Evolutionary conservation across 1,140 invertebrate genomes (phyloP).

Genomic region (Manduca sexta): DNA sequence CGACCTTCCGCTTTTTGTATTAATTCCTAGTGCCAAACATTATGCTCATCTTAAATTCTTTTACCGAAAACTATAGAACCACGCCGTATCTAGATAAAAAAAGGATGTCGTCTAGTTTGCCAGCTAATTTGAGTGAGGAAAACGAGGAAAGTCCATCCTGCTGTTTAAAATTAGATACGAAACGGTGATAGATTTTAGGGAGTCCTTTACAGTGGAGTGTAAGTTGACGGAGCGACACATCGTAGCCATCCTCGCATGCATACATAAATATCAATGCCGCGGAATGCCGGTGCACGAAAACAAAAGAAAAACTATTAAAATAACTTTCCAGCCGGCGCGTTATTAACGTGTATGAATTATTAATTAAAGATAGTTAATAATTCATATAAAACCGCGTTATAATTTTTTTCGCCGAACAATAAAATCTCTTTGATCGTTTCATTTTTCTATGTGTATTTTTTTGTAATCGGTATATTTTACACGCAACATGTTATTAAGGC

Average conservation of each 20-base stretch:
- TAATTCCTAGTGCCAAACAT: too few species aligned
- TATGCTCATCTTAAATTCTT: too few species aligned
- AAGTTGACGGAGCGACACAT: neutral
- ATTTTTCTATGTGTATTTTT: slow-evolving; percentile 4
- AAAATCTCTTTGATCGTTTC: slow-evolving; percentile 18
- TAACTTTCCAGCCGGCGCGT: slow-evolving; percentile 14
- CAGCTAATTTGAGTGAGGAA: too few species aligned
- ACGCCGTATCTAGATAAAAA: too few species aligned
- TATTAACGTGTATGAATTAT: slow-evolving; percentile 18
- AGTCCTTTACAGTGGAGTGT: too few species aligned
- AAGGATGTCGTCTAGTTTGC: too few species aligned
- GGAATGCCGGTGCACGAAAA: neutral
- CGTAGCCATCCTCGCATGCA: neutral
- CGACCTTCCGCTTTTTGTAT: too few species aligned
- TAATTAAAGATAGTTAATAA: slow-evolving; percentile 19
- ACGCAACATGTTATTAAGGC: slow-evolving; percentile 1
- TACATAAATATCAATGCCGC: neutral
- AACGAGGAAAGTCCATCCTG: too few species aligned
- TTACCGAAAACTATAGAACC: too few species aligned
- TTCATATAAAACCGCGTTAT: slow-evolving; percentile 16
- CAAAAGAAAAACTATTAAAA: slow-evolving; percentile 10
- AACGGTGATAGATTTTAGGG: too few species aligned
- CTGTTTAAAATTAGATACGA: too few species aligned
- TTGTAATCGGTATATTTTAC: slow-evolving; percentile 1
- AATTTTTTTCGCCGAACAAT: slow-evolving; percentile 18